phyloP scores from a whole-genome alignment of 2,888 invertebrate species.

The Tachystola acroxantha region DNA sequence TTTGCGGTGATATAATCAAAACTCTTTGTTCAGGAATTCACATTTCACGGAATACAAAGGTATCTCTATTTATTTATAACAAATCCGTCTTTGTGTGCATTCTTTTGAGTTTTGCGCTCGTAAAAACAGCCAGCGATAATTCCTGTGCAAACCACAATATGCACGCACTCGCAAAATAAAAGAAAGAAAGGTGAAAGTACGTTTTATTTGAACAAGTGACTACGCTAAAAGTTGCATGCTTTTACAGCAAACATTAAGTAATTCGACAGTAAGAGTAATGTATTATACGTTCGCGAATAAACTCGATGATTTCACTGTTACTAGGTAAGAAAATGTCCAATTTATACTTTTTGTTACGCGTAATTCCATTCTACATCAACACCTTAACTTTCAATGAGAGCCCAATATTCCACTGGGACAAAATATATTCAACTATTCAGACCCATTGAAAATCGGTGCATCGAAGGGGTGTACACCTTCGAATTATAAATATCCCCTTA shows the following conservation, averaged over 20 bases:
- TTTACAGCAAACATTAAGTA: slow-evolving; percentile 62
- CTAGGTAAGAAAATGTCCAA: neutral
- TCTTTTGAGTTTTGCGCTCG: slow-evolving; percentile 7
- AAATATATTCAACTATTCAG: no score
- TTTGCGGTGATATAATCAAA: no score
- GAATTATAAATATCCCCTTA: no score
- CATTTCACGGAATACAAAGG: slow-evolving; percentile 1
- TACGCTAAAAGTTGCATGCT: slow-evolving; percentile 50
- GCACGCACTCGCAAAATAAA: slow-evolving; percentile 19
- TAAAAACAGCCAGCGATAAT: slow-evolving; percentile 29
- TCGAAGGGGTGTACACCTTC: no score
- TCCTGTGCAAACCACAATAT: slow-evolving; percentile 36
- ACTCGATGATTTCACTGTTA: slow-evolving; percentile 39
- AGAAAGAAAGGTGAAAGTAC: slow-evolving; percentile 60
- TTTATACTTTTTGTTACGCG: no score
- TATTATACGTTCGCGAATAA: slow-evolving; percentile 53
- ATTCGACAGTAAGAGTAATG: slow-evolving; percentile 43
- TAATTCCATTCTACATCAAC: no score
- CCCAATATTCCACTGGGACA: no score
- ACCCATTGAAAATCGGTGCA: no score
- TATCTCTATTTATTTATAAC: slow-evolving; percentile 3
- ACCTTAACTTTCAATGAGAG: no score
- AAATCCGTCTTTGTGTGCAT: slow-evolving; percentile 1
- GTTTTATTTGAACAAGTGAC: slow-evolving; percentile 52
- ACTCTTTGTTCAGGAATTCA: slow-evolving; percentile 20